A percentile compares a stretch with the other conserved stretches of the same genome.
phyloP scores from a whole-genome alignment of 1,140 invertebrate genomes.

The Achatina immaculata region DNA sequence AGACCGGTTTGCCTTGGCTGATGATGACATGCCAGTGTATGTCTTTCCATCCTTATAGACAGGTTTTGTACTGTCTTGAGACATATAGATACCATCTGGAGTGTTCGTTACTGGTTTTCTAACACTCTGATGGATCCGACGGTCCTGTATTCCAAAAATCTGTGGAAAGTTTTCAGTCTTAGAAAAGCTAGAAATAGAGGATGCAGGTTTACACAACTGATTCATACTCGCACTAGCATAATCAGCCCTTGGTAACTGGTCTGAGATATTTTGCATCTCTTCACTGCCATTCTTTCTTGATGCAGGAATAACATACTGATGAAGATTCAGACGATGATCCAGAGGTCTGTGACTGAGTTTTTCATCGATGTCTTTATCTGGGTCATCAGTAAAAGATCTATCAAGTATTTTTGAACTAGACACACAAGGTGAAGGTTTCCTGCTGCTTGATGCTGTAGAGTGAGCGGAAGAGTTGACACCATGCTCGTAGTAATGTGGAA shows the following conservation, averaged over 20 bases:
- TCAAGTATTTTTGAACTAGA: conserved; percentile 45
- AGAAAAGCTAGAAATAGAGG: conserved; percentile 8
- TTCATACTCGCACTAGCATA: background rate
- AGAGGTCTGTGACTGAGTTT: background rate
- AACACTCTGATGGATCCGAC: conserved; percentile 25
- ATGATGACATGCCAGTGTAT: conserved; percentile 13
- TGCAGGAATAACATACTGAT: conserved; percentile 43
- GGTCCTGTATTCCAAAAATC: conserved; percentile 43
- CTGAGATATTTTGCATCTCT: conserved; percentile 31
- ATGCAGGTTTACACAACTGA: background rate
- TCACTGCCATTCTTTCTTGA: conserved; percentile 48
- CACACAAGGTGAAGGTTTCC: conserved; percentile 50
- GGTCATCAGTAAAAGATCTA: conserved; percentile 36
- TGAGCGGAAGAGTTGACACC: conserved; percentile 54
- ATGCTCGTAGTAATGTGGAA: conserved; percentile 30
- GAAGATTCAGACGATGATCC: conserved; percentile 41
- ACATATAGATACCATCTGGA: background rate
- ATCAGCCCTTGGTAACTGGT: background rate
- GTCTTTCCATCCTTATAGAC: background rate
- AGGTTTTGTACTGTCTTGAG: background rate
- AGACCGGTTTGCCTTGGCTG: conserved; percentile 24
- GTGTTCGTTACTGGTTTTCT: background rate
- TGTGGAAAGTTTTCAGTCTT: background rate
- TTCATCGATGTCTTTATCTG: background rate
- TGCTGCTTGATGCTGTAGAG: conserved; percentile 53